A percentile compares a stretch with the other conserved stretches of the same genome.
Conservation (phyloP, 2,113 vertebrate species). For the Apeltes quadracus region DNA sequence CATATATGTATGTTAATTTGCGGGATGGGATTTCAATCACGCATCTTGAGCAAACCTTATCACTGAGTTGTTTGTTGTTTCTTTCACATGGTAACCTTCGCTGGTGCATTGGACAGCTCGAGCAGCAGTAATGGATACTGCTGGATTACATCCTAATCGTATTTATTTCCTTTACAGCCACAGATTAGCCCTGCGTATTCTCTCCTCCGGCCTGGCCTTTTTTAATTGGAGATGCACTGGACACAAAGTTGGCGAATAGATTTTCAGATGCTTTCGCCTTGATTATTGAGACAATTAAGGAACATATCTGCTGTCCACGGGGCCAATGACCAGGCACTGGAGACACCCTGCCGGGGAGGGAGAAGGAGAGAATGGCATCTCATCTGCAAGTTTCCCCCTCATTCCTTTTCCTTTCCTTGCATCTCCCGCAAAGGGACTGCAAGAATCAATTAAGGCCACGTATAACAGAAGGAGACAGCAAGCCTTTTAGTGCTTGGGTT, state of each 20-base stretch:
- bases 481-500: constrained; percentile 71
- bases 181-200: constrained; percentile 68
- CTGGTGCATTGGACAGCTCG: constrained; percentile 14
- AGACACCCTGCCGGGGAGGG: constrained; percentile 27
- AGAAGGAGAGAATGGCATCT: constrained; percentile 29
- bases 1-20: constrained; percentile 82
- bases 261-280: constrained; percentile 64
- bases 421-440: constrained; percentile 50
- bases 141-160: constrained; percentile 74
- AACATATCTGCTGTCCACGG: constrained; percentile 56
- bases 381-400: constrained; percentile 53
- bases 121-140: constrained; percentile 30
- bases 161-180: constrained; percentile 63
- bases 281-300: constrained; percentile 68
- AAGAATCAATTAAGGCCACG: constrained; percentile 73
- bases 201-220: constrained; percentile 61
- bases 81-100: constrained; percentile 22
- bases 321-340: constrained; percentile 22
- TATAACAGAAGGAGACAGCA: constrained; percentile 59
- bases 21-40: constrained; percentile 70
- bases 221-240: constrained; percentile 77
- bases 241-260: constrained; percentile 70
- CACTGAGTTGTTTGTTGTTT: constrained; percentile 62
- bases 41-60: constrained; percentile 62
- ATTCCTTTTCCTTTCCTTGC: constrained; percentile 23